Evolutionary conservation across 2,888 invertebrate species (phyloP), one percentile per base, ranked within the genome.

Genomic region (Epiblema foenella): DNA sequence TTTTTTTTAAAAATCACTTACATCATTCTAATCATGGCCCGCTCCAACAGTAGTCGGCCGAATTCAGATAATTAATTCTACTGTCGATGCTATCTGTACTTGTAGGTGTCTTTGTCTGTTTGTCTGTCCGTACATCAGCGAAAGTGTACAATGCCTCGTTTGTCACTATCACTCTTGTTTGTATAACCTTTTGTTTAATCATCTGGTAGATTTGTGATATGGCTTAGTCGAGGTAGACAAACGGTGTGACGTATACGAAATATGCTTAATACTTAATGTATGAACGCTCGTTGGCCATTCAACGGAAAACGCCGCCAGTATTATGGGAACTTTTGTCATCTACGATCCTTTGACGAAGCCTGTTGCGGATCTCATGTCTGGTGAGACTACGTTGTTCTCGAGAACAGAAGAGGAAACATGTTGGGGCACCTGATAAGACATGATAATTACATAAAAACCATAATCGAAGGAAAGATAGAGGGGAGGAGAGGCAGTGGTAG

Each of bases 61-160:
- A 75, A 75, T 73, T 59, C 75, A 73, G 72, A 75, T 76, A 78
- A 86, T 86, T 85, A 85, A 85, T 86, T 82, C 81, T 71, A 58
- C 68, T 71, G 76, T 75, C 78, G 86, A 87, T 87, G 73, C 77
- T 83, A 86, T 86, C 86, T 78, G 24, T 20, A 37, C 60, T 62
- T 74, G 81, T 83, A 81, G 82, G 83, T 77, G 81, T 79, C 72
- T 85, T 75, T 72, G 77, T 75, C 58, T 77, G 82, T 79, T 74
- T 67, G 77, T 79, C 78, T 79, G 78, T 73, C 63, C 60, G 74
- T 73, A 60, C 69, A 73, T 73, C 72, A 69, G 68, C 72, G 68
- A 69, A 65, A 65, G 69, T 67, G 68, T 65, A 73, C 72, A 72
- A 72, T 72, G 54, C 18, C 62, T 69, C 69, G 76, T 79, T 78